Evolutionary conservation across 2,888 invertebrate species (phyloP).

Genomic region (Drosophila fulvimacula): DNA sequence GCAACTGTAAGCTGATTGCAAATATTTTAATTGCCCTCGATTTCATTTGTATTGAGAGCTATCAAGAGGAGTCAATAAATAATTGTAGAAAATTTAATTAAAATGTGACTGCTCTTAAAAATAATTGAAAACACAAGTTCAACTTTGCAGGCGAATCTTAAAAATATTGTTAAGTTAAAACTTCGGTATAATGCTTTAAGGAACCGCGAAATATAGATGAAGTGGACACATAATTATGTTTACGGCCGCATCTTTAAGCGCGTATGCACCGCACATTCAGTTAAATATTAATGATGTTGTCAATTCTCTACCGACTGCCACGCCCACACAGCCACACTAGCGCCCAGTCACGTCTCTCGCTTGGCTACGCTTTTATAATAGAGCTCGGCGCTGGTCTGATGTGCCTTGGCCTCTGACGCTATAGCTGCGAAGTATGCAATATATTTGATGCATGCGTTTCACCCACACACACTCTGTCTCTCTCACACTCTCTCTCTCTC

Average conservation of each 20-base stretch:
- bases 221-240: slow-evolving; percentile 35
- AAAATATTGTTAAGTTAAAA: not conserved
- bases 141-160: no score
- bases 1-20: not conserved
- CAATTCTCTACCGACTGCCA: slow-evolving; percentile 6
- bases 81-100: not conserved
- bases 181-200: not conserved
- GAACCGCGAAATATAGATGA: slow-evolving; percentile 6
- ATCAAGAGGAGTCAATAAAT: not conserved
- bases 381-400: slow-evolving; percentile 15
- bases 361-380: slow-evolving; percentile 45
- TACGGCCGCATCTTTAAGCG: slow-evolving; percentile 26
- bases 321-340: not conserved
- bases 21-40: not conserved
- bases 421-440: slow-evolving; percentile 69
- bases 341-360: slow-evolving; percentile 60
- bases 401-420: slow-evolving; percentile 32
- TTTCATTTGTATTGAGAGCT: not conserved
- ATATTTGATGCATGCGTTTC: slow-evolving; percentile 49
- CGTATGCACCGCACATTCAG: slow-evolving; percentile 34
- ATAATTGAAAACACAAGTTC: no score
- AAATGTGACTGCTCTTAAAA: not conserved
- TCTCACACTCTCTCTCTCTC: not conserved
- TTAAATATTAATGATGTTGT: slow-evolving; percentile 39
- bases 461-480: not conserved